Evolutionary conservation across 2,888 invertebrate species (phyloP), one percentile per base, ranked within the genome.

Genomic region (Tenthredo livida): DNA sequence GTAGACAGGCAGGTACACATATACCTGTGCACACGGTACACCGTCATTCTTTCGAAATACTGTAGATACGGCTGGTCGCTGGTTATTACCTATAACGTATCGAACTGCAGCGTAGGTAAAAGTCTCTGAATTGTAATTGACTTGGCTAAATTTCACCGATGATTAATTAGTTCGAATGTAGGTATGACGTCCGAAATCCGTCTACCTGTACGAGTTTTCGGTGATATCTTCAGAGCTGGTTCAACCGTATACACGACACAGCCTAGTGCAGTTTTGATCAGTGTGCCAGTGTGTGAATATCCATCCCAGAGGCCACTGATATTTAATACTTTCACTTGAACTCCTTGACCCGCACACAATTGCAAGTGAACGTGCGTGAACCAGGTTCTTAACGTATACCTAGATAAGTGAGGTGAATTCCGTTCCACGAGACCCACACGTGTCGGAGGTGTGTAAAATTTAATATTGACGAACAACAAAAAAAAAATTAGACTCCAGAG

Each of bases 291-390:
- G 58, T 78, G 33, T 58, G 12, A 78, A 87, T 87, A 90, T 88
- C 87, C 87, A 87, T 88, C 87, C 87, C 21, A 85, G 88, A 87
- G 88, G 87, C 86, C 89, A 90, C 88, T 91, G 91, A 92, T 92
- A 92, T 92, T 92, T 91, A 90, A 91, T 92, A 92, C 92, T 92
- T 92, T 92, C 92, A 92, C 92, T 92, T 90, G 91, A 92, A 92
- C 92, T 91, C 92, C 92, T 92, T 92, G 92, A 92, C 92, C 91
- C 88, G 90, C 87, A 89, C 87, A 89, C 89, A 89, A 88, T 88
- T 86, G 87, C 87, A 86, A 87, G 86, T 85, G 78, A 78, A 78
- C 78, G 78, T 78, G 58, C 78, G 78, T 78, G 78, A 54, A 50
- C 54, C n/a, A 58, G 17, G 77, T 10, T 29, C 17, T 25, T 29